These are phyloP conservation scores for Gymnorhina tibicen DNA, from an alignment of 2,113 vertebrate genomes.

Conservation along the genomic window DNA sequence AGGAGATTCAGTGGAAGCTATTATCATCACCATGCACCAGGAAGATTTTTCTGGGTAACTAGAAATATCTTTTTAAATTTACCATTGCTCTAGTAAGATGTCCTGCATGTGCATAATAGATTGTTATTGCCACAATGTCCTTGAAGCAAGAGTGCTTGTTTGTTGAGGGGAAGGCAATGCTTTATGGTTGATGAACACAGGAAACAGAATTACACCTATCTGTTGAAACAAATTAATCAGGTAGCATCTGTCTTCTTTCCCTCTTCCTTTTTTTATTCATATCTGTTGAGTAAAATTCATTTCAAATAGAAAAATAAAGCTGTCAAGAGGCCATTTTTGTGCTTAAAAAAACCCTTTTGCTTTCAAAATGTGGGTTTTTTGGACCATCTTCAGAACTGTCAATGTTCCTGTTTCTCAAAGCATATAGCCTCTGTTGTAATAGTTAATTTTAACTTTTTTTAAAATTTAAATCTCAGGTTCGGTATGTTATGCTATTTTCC, in stretches of 20 bases:
- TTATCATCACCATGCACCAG: constrained; percentile 96
- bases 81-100: background rate
- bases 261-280: background rate
- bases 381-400: background rate
- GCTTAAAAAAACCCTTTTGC: background rate
- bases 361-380: background rate
- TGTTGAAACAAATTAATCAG: background rate
- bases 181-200: background rate
- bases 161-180: background rate
- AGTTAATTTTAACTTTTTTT: background rate
- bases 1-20: constrained; percentile 92
- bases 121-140: background rate
- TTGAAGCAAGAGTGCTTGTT: background rate
- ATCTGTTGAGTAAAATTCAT: background rate
- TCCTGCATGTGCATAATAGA: background rate
- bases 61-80: background rate
- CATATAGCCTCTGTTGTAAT: background rate
- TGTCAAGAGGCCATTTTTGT: background rate
- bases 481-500: background rate
- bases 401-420: background rate
- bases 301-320: background rate
- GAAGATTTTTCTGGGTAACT: constrained; percentile 95
- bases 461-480: background rate
- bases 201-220: background rate
- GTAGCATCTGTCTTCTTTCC: background rate